These are phyloP conservation scores for Salvelinus fontinalis DNA, from an alignment of 2,113 vertebrate genomes.

Conservation along the genomic window DNA sequence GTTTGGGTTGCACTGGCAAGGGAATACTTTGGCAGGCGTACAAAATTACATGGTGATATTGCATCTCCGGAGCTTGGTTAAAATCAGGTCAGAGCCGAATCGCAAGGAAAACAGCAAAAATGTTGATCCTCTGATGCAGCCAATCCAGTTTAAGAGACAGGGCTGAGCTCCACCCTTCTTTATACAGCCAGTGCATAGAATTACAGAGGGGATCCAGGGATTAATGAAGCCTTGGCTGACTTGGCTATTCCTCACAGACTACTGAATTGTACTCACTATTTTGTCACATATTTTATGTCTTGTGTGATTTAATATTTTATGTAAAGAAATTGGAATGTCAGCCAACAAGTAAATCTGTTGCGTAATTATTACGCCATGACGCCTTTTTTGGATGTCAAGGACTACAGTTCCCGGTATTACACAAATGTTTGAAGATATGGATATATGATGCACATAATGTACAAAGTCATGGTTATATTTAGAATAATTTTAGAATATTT, in stretches of 20 bases:
- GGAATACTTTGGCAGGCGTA: conserved; percentile 53
- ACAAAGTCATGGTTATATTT: too few relatives aligned
- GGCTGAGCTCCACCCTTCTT: conserved; percentile 12
- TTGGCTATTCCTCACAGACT: neutral
- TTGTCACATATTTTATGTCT: conserved; percentile 25
- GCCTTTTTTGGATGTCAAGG: neutral
- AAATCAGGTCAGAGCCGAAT: conserved; percentile 54
- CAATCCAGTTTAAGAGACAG: conserved; percentile 34
- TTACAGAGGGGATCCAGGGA: neutral
- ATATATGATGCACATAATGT: neutral
- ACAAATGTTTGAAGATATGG: conserved; percentile 10
- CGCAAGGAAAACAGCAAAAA: conserved; percentile 32
- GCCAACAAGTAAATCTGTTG: conserved; percentile 14
- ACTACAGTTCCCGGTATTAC: conserved; percentile 12
- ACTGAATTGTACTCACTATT: neutral
- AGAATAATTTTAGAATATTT: too few relatives aligned
- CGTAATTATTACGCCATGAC: conserved; percentile 18
- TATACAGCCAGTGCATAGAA: conserved; percentile 7
- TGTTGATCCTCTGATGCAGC: conserved; percentile 38
- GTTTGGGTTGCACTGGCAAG: too few relatives aligned
- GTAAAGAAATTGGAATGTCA: conserved; percentile 54
- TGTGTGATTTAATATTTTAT: conserved; percentile 41
- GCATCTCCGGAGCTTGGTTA: conserved; percentile 56
- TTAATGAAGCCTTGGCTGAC: too few relatives aligned
- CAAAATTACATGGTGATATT: conserved; percentile 56